Evolutionary conservation across 1,140 invertebrate genomes (phyloP), one percentile per base, ranked within the genome.

Genomic region (Halyomorpha halys): DNA sequence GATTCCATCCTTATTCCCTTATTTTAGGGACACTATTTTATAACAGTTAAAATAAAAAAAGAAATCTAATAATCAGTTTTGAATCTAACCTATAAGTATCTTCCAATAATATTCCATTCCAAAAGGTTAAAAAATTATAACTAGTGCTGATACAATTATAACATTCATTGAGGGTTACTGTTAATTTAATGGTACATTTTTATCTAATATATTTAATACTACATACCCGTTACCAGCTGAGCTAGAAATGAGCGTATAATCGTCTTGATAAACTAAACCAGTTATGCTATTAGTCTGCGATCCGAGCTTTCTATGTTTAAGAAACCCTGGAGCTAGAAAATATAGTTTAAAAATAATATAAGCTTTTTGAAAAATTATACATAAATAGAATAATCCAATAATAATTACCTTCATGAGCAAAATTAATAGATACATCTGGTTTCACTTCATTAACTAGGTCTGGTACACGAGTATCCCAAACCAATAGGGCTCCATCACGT

Each of bases 401-500:
- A 44, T 47, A n/a, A 44, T 44, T 44, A 21, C 30, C 56, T 61
- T 67, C 19, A 47, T 66, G 61, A 39, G 21, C 16, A 67, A 76
- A 74, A 34, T 74, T 73, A 65, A 74, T 74, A 1, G 60, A 60
- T 59, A 76, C 74, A 3, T 68, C 67, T 54, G 53, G 53, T 16
- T 25, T 16, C 6, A 56, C 53, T 23, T 72, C 69, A 13, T 49
- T 21, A 19, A n/a, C 23, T 23, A 49, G 30, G 25, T 65, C 23
- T 15, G 39, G 44, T 16, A 23, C 61, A 44, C 69, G 75, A 3
- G 80, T 83, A 72, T 94, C 91, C 90, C 90, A 94, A 13, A 93
- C 71, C 64, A 90, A 82, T 6, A 94, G 86, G 66, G 83, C 83
- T 2, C 90, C 90, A 77, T 94, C 91, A 39, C 91, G 75, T 11